Evolutionary conservation across 2,797 vertebrate genomes (phyloP).

Genomic region (Pangasius macronema): DNA sequence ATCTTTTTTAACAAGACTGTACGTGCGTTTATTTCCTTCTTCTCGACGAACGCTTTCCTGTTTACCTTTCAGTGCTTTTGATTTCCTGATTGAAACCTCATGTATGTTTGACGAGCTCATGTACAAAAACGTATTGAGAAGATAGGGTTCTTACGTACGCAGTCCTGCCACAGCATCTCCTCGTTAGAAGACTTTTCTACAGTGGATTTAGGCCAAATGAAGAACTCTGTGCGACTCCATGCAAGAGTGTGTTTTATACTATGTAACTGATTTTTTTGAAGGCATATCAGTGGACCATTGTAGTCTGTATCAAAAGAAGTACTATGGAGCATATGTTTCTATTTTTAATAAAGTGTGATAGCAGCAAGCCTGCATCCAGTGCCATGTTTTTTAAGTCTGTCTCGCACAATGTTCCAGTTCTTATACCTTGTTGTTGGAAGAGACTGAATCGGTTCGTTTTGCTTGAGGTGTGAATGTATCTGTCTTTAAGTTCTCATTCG

Average conservation of each 20-base stretch:
- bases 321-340: slow-evolving; percentile 75
- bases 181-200: slow-evolving; percentile 64
- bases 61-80: slow-evolving; percentile 65
- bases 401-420: background rate
- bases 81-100: slow-evolving; percentile 29
- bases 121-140: slow-evolving; percentile 30
- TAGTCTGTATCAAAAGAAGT: slow-evolving; percentile 74
- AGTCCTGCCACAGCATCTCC: slow-evolving; percentile 27
- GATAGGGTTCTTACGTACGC: slow-evolving; percentile 27
- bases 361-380: slow-evolving; percentile 65
- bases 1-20: slow-evolving; percentile 93
- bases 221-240: slow-evolving; percentile 40
- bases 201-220: slow-evolving; percentile 73
- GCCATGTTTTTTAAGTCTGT: slow-evolving; percentile 53
- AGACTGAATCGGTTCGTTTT: background rate
- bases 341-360: slow-evolving; percentile 79
- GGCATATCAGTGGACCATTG: slow-evolving; percentile 71
- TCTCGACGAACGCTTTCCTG: slow-evolving; percentile 54
- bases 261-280: slow-evolving; percentile 65
- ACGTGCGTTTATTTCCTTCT: slow-evolving; percentile 73
- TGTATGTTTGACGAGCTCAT: slow-evolving; percentile 38
- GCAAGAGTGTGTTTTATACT: slow-evolving; percentile 65
- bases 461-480: background rate
- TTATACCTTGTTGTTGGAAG: background rate
- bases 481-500: background rate